Evolutionary conservation across 2,113 vertebrate species (phyloP).

Genomic region (Chroicocephalus ridibundus): DNA sequence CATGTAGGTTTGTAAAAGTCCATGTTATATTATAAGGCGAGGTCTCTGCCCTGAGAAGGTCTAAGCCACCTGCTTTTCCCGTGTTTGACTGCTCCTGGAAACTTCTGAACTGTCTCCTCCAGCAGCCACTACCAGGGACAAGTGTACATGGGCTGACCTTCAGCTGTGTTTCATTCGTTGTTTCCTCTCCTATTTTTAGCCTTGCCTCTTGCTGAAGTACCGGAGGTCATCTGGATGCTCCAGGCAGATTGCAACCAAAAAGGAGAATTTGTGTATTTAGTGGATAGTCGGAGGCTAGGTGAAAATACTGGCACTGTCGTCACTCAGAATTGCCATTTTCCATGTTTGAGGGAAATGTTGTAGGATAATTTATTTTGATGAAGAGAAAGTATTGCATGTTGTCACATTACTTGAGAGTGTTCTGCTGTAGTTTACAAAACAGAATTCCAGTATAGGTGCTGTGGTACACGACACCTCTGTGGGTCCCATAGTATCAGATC

Average conservation of each 20-base stretch:
- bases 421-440: background rate
- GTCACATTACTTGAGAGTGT: background rate
- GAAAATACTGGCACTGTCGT: accelerated
- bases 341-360: background rate
- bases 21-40: background rate
- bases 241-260: background rate
- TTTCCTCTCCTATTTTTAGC: background rate
- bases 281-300: background rate
- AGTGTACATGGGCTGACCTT: background rate
- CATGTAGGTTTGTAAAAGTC: background rate
- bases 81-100: background rate
- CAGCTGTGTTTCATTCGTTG: background rate
- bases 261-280: background rate
- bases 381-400: background rate
- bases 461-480: background rate
- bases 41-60: background rate
- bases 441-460: background rate
- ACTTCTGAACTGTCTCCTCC: background rate
- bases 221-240: background rate
- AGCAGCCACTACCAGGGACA: background rate
- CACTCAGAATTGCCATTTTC: background rate
- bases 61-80: background rate
- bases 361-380: background rate
- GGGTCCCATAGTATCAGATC: background rate
- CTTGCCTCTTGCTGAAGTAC: background rate